Percentiles rank a stretch among this genome's conserved stretches.
These are phyloP conservation scores for Drosophila greeni DNA, from an alignment of 2,888 invertebrate genomes.

Conservation along the genomic window DNA sequence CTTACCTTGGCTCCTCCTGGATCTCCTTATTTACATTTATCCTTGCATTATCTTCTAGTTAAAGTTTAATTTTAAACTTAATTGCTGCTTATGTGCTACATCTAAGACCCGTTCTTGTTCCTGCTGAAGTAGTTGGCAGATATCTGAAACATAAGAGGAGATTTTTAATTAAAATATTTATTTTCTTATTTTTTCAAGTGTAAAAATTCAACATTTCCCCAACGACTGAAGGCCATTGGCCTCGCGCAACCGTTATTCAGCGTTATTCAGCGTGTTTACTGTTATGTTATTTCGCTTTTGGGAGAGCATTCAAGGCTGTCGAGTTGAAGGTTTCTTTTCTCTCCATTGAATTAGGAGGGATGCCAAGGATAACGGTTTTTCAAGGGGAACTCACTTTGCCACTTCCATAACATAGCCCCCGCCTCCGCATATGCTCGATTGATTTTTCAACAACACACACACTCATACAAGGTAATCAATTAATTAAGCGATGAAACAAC, in stretches of 20 bases:
- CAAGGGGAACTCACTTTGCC: constrained; percentile 2
- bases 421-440: constrained; percentile 2
- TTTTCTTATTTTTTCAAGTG: background rate
- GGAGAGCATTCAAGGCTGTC: constrained; percentile 7
- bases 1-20: constrained; percentile 15
- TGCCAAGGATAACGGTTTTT: constrained; percentile 12
- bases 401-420: background rate
- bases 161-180: background rate
- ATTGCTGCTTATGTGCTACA: constrained; percentile 54
- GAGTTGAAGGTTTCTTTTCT: constrained; percentile 9
- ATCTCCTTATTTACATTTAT: constrained; percentile 28
- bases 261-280: constrained; percentile 6
- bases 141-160: constrained; percentile 23
- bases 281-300: constrained; percentile 4
- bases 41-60: constrained; percentile 51
- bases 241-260: constrained; percentile 2
- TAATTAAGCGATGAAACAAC: constrained; percentile 20
- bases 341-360: constrained; percentile 1
- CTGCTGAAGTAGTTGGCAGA: constrained; percentile 57
- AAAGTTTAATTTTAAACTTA: constrained; percentile 37
- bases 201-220: background rate
- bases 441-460: constrained; percentile 30
- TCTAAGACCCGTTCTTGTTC: constrained; percentile 64
- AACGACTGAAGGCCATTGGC: constrained; percentile 1
- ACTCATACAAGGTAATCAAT: constrained; percentile 18